phyloP scores from a whole-genome alignment of 2,797 vertebrate genomes.

The Coilia nasus region DNA sequence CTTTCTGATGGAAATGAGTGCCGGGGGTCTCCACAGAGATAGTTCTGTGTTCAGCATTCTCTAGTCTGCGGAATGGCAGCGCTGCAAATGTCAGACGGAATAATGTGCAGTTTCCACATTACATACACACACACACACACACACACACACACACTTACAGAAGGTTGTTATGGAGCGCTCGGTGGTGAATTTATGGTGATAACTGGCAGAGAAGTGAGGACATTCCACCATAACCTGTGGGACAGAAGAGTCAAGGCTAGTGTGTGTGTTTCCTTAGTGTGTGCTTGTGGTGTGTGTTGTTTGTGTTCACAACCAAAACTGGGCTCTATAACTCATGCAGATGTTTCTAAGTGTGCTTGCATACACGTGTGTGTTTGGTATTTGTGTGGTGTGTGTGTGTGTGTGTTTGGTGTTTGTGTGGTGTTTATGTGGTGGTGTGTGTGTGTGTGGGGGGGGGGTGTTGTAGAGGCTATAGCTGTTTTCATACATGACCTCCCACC shows the following conservation, averaged over 20 bases:
- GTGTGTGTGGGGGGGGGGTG: too few species aligned
- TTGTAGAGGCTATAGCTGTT: too few species aligned
- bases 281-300: not conserved
- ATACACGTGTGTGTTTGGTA: not conserved
- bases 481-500: too few species aligned
- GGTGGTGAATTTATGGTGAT: slow-evolving; percentile 18
- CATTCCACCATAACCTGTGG: slow-evolving; percentile 24
- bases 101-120: slow-evolving; percentile 27
- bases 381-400: not conserved
- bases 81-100: not conserved
- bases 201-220: slow-evolving; percentile 24
- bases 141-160: not conserved
- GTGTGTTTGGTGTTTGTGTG: not conserved
- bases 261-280: not conserved
- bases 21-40: not conserved
- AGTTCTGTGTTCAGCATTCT: slow-evolving; percentile 9
- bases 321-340: not conserved
- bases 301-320: not conserved
- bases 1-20: not conserved
- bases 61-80: not conserved
- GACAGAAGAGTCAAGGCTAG: not conserved
- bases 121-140: slow-evolving; percentile 26
- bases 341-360: not conserved
- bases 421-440: not conserved
- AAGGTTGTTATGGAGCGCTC: not conserved